Base-by-base conservation (phyloP, 2,113 vertebrate species). In the Progne subis region DNA sequence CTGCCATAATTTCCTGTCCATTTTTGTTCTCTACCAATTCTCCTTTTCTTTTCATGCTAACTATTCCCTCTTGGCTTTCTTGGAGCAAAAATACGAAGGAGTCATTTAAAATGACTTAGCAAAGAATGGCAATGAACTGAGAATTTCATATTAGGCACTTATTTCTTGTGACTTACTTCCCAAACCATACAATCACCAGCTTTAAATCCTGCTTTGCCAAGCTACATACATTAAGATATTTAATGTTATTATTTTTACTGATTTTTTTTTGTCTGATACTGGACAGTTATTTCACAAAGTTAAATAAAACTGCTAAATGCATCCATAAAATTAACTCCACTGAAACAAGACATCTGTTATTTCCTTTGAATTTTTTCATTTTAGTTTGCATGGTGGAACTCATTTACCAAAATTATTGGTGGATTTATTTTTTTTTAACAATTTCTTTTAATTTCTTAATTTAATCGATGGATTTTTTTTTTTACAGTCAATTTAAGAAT, bases 101-200 rank as follows among this genome's bases (percentile, higher is more conserved):
- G 26, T 20, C 13, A 68, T 41, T 87, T 71, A 14, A 84, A 71
- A 39, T 21, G 5, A 75, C 39, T 89, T 68, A 28, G 31, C 55
- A 57, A 61, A 72, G 57, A 43, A 68, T 17, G 53, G 18, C 32
- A 76, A 65, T 23, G 18, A 94, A 64, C 3, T 28, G 88, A 32
- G 25, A 23, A 41, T 37, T 50, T 76, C 44, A 7, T 25, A 31
- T 6, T 44, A 55, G 21, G 21, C 24, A 31, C 18, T 68, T 60
- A 0, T 1, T 61, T 28, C 43, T n/a, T 5, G 0, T 7, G 0
- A 86, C 81, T 68, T 79, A 49, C 14, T 64, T 75, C 26, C 52
- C 49, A 61, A 78, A 41, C 29, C 14, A 46, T 29, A n/a, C 6
- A 81, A 37, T 4, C 23, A 75, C 13, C 56, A 63, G 9, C 55